These are phyloP conservation scores for Meiosimyza decipiens DNA, from an alignment of 2,888 invertebrate species.

Conservation along the genomic window DNA sequence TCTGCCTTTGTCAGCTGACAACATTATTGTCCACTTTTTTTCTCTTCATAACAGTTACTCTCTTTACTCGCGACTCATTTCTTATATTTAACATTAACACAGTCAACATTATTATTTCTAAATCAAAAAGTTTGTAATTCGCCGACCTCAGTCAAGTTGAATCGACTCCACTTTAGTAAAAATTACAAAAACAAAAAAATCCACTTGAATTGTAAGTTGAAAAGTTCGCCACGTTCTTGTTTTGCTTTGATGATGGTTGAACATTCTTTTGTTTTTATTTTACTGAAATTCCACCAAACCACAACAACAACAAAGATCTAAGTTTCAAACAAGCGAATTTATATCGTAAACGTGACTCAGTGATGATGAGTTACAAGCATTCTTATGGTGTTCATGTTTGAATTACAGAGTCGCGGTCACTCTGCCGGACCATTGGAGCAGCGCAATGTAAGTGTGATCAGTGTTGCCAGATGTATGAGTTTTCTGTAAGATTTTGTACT, in stretches of 20 bases:
- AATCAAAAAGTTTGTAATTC: slow-evolving; percentile 50
- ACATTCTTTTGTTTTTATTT: slow-evolving; percentile 23
- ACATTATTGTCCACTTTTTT: too few species aligned
- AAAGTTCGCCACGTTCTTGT: slow-evolving; percentile 23
- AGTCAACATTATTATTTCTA: slow-evolving; percentile 12
- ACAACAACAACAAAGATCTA: slow-evolving; percentile 27
- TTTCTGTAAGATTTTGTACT: too few species aligned
- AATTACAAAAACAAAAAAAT: slow-evolving; percentile 40
- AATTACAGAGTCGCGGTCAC: slow-evolving; percentile 18
- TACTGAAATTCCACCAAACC: slow-evolving; percentile 36
- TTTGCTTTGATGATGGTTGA: slow-evolving; percentile 14
- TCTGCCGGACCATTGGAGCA: background rate
- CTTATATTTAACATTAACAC: too few species aligned
- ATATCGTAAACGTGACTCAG: slow-evolving; percentile 49
- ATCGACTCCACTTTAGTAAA: slow-evolving; percentile 32
- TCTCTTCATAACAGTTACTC: too few species aligned
- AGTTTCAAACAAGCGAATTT: slow-evolving; percentile 41
- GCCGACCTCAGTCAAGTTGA: slow-evolving; percentile 39
- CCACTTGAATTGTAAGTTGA: slow-evolving; percentile 17
- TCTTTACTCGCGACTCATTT: too few species aligned
- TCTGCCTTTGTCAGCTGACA: too few species aligned
- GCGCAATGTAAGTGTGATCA: background rate
- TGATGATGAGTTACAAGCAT: slow-evolving; percentile 33
- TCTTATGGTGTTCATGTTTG: slow-evolving; percentile 12
- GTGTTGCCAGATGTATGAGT: too few species aligned